These are phyloP conservation scores for Ctenopoma kingsleyae DNA, from an alignment of 2,797 vertebrate species.

Conservation along the genomic window DNA sequence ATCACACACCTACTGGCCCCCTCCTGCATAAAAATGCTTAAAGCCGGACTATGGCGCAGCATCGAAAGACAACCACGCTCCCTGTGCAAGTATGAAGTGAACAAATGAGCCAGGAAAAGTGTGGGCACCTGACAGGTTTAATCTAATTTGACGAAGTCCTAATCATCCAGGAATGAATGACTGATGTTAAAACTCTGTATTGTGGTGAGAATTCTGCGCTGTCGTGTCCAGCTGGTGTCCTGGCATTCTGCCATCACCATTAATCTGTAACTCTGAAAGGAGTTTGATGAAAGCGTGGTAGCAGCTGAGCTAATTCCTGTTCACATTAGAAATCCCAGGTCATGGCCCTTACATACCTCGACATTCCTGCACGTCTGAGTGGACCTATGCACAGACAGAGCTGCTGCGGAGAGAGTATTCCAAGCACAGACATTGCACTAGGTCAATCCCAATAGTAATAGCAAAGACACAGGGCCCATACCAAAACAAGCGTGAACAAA, in stretches of 20 bases:
- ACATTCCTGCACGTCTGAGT: slow-evolving; percentile 35
- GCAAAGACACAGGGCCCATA: slow-evolving; percentile 71
- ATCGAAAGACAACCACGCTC: slow-evolving; percentile 6
- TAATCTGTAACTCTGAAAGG: slow-evolving; percentile 43
- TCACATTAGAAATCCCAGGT: slow-evolving; percentile 44
- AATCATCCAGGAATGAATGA: slow-evolving; percentile 23
- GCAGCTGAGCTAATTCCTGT: slow-evolving; percentile 36
- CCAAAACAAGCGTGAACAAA: slow-evolving; percentile 81
- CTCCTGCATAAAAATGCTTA: slow-evolving; percentile 50
- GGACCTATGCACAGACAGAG: slow-evolving; percentile 18
- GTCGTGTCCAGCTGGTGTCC: slow-evolving; percentile 55
- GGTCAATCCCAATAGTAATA: slow-evolving; percentile 65
- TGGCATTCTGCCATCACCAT: slow-evolving; percentile 47
- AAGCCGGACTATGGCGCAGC: slow-evolving; percentile 18
- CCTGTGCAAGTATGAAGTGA: slow-evolving; percentile 23
- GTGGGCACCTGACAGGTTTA: slow-evolving; percentile 41
- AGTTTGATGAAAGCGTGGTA: slow-evolving; percentile 22
- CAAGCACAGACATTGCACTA: slow-evolving; percentile 45
- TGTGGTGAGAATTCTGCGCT: slow-evolving; percentile 33
- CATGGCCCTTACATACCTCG: slow-evolving; percentile 41
- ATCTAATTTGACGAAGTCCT: slow-evolving; percentile 51
- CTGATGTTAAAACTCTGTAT: slow-evolving; percentile 36
- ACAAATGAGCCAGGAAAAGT: slow-evolving; percentile 30
- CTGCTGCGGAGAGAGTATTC: slow-evolving; percentile 25
- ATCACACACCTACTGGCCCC: slow-evolving; percentile 40